Evolutionary conservation across 2,113 vertebrate genomes (phyloP).

Genomic region (Phrynosoma platyrhinos): DNA sequence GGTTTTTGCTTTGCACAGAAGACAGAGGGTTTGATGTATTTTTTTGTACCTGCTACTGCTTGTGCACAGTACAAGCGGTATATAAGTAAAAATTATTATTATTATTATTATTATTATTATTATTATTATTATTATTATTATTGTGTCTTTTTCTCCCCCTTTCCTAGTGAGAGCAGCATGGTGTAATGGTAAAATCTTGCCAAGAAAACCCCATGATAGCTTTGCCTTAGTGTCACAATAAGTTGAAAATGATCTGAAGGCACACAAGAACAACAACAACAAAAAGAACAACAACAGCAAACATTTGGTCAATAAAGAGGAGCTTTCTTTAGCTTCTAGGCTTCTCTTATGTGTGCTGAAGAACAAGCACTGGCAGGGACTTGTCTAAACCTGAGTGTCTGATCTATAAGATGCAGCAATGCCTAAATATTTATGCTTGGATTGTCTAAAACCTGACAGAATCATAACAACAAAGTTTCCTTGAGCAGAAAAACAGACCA

Average conservation of each 20-base stretch:
- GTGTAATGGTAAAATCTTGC: no score
- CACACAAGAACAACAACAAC: no score
- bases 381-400: not conserved
- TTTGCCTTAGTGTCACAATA: no score
- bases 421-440: not conserved
- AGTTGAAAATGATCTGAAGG: no score
- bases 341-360: conserved; percentile 14
- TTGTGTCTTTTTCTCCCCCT: conserved; percentile 50
- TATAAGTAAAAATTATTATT: no score
- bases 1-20: conserved; percentile 19
- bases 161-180: not conserved
- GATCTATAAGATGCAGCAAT: not conserved
- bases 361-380: conserved; percentile 24
- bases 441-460: conserved; percentile 12
- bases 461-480: not conserved
- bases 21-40: no score
- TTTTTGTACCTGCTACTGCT: not conserved
- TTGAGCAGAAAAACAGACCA: conserved; percentile 16
- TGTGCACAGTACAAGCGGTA: no score
- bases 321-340: not conserved
- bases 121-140: no score
- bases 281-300: no score
- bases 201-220: no score
- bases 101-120: no score
- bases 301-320: not conserved